A percentile compares a stretch with the other conserved stretches of the same genome.
phyloP scores from a whole-genome alignment of 2,888 invertebrate genomes.

The Drosophila greeni region DNA sequence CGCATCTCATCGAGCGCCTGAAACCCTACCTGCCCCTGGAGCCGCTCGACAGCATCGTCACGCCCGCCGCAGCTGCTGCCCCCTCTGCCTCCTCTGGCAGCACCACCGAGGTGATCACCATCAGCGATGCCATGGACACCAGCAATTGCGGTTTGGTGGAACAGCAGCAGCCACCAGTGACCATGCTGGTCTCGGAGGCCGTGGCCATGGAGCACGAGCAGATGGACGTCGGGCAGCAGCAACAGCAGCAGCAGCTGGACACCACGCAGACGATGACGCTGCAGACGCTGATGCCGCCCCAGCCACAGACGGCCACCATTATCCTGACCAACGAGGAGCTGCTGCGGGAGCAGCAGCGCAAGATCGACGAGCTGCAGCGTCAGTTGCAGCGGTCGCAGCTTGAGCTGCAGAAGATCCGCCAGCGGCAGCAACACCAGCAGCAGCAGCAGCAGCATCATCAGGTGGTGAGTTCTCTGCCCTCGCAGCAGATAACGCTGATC shows the following conservation, averaged over 20 bases:
- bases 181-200: constrained; percentile 61
- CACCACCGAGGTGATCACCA: constrained; percentile 59
- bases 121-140: constrained; percentile 72
- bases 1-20: constrained; percentile 94
- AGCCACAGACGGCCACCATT: constrained; percentile 78
- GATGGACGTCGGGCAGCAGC: constrained; percentile 78
- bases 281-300: constrained; percentile 72
- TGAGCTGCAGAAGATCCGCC: constrained; percentile 85
- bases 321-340: constrained; percentile 83
- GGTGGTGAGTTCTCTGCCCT: constrained; percentile 69
- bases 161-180: constrained; percentile 46
- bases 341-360: constrained; percentile 89
- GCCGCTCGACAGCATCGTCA: constrained; percentile 76
- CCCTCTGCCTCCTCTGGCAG: constrained; percentile 4
- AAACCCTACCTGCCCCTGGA: constrained; percentile 83
- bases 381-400: constrained; percentile 88
- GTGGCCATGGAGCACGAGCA: constrained; percentile 73
- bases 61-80: constrained; percentile 37
- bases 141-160: constrained; percentile 65
- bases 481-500: constrained; percentile 77
- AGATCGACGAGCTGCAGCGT: constrained; percentile 92
- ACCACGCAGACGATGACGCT: constrained; percentile 72
- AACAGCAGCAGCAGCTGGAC: constrained; percentile 67
- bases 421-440: constrained; percentile 73
- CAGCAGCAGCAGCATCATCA: constrained; percentile 71